phyloP scores from a whole-genome alignment of 2,113 vertebrate species.

The Chunga burmeisteri region DNA sequence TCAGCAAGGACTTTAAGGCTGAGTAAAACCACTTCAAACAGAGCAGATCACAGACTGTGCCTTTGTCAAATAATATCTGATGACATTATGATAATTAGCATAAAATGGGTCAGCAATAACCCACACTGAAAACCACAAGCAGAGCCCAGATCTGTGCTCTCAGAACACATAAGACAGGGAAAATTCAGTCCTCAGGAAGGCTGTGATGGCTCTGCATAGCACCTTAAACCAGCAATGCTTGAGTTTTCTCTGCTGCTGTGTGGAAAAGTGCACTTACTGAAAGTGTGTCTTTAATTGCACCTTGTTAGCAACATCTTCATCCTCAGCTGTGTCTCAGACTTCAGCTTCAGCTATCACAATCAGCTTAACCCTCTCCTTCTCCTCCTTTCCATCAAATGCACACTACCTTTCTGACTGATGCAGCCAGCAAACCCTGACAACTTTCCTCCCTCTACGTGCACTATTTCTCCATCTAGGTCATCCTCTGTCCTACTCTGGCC shows the following conservation, averaged over 20 bases:
- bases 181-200: neutral
- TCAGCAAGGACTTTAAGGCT: slow-evolving; percentile 29
- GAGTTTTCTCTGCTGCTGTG: neutral
- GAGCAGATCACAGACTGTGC: slow-evolving; percentile 31
- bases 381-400: neutral
- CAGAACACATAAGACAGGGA: neutral
- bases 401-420: neutral
- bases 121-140: slow-evolving; percentile 57
- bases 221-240: neutral
- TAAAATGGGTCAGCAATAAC: slow-evolving; percentile 39
- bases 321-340: neutral
- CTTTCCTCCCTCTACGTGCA: neutral
- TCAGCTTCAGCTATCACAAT: neutral
- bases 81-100: slow-evolving; percentile 42
- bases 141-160: neutral
- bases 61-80: slow-evolving; percentile 46
- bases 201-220: neutral
- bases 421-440: neutral
- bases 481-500: neutral
- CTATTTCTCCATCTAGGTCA: neutral
- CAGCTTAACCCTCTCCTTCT: neutral
- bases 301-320: neutral
- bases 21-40: slow-evolving; percentile 64
- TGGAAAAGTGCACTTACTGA: fast-evolving
- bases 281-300: neutral